Evolutionary conservation across 2,113 vertebrate species (phyloP).

Genomic region (Amazona vittata): DNA sequence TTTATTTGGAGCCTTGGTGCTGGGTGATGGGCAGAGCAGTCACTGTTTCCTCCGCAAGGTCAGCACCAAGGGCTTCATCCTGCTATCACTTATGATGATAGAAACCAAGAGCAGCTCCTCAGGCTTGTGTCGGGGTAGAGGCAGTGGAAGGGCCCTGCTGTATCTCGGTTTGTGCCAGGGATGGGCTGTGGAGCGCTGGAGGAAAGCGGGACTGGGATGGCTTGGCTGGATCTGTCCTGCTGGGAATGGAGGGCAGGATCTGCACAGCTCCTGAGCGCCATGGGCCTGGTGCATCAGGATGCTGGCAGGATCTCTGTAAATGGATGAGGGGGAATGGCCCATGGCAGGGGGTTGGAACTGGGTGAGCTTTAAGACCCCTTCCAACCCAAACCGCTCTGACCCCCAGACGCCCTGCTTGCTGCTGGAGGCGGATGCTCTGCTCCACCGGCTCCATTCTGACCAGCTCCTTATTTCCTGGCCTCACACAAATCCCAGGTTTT

Average conservation of each 20-base stretch:
- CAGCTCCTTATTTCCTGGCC: background rate
- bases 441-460: background rate
- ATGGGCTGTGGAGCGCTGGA: background rate
- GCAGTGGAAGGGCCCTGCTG: background rate
- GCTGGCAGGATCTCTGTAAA: background rate
- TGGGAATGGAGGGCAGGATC: background rate
- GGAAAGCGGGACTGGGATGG: background rate
- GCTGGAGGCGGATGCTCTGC: background rate
- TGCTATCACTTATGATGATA: fast-evolving
- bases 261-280: fast-evolving
- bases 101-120: background rate
- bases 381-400: background rate
- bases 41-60: background rate
- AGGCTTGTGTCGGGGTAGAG: background rate
- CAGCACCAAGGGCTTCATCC: background rate
- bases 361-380: background rate
- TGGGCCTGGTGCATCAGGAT: fast-evolving
- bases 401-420: background rate
- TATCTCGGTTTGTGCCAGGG: background rate
- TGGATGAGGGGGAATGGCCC: background rate
- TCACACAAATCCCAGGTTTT: background rate
- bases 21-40: background rate
- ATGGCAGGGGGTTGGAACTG: background rate
- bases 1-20: background rate
- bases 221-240: fast-evolving